Percentiles rank a stretch among this genome's conserved stretches.
Conservation (phyloP, 2,888 invertebrate genomes). For the Aquatica leii region DNA sequence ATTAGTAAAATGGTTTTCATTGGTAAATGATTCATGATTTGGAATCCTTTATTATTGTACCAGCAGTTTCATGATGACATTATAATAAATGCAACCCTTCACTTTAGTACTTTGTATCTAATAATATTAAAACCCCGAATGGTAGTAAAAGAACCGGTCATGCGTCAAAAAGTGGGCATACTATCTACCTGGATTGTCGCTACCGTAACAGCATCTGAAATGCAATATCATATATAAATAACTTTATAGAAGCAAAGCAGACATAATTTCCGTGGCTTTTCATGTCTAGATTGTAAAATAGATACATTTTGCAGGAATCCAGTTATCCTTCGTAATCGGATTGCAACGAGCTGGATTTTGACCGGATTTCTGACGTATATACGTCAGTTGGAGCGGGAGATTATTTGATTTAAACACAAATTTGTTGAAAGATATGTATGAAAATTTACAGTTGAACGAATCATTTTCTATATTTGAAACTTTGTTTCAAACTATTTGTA, state of each 20-base stretch:
- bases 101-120: conserved; percentile 23
- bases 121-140: conserved; percentile 27
- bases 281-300: conserved; percentile 48
- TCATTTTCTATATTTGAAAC: conserved; percentile 28
- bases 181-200: conserved; percentile 25
- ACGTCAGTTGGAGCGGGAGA: conserved; percentile 28
- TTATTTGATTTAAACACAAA: conserved; percentile 35
- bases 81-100: conserved; percentile 30
- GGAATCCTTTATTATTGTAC: conserved; percentile 9
- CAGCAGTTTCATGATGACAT: conserved; percentile 11
- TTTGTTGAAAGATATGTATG: conserved; percentile 35
- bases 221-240: conserved; percentile 36
- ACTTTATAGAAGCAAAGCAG: conserved; percentile 41
- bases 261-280: conserved; percentile 49
- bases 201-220: conserved; percentile 30
- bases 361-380: conserved; percentile 41
- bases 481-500: conserved; percentile 20
- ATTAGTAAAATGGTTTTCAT: background rate
- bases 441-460: conserved; percentile 25
- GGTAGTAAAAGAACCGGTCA: conserved; percentile 37
- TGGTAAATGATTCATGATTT: background rate
- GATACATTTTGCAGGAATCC: conserved; percentile 46
- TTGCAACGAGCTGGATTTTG: conserved; percentile 36
- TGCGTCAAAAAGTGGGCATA: conserved; percentile 36
- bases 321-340: conserved; percentile 48